Evolutionary conservation across 2,797 vertebrate genomes (phyloP), one percentile per base, ranked within the genome.

Genomic region (Sebastes variabilis): DNA sequence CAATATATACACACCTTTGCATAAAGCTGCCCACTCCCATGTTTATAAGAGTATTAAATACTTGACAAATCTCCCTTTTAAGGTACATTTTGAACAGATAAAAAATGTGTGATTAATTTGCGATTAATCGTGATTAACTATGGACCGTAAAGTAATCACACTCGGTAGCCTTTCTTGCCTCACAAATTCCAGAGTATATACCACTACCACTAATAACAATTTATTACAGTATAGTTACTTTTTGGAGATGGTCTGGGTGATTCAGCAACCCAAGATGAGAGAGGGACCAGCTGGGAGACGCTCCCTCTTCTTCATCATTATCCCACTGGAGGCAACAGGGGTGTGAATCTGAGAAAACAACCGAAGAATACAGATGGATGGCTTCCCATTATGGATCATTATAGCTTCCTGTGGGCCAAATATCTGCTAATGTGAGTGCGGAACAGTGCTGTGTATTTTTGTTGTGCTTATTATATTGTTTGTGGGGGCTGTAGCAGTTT

Each of bases 301-400:
- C 54, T 69, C 64, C 69, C 52, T 77, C 22, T 75, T 84, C 77
- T 79, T 82, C 65, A 58, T 87, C 61, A 79, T 77, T 62, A 82
- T 83, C 71, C 75, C 73, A 71, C 72, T 66, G 52, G 52, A 86
- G 82, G 77, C 74, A 75, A 59, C 36, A 72, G 18, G 68, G 64
- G 34, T 81, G 66, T 85, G 81, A 89, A 87, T 73, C 14, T 72
- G 64, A 83, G 73, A 82, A 80, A 82, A 77, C 75, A 86, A 69
- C 62, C 46, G 54, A 83, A 76, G 34, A 77, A 69, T 65, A 81
- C 71, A 88, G 78, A 89, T 68, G 66, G 75, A 80, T 73, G 42
- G 77, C 29, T 88, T 87, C 87, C 66, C 77, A 83, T 90, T 83
- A 89, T 72, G 72, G 72, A 71, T 86, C 80, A 84, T 86, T 81